Conservation (phyloP, 1,140 invertebrate species). For the Chymomyza costata region DNA sequence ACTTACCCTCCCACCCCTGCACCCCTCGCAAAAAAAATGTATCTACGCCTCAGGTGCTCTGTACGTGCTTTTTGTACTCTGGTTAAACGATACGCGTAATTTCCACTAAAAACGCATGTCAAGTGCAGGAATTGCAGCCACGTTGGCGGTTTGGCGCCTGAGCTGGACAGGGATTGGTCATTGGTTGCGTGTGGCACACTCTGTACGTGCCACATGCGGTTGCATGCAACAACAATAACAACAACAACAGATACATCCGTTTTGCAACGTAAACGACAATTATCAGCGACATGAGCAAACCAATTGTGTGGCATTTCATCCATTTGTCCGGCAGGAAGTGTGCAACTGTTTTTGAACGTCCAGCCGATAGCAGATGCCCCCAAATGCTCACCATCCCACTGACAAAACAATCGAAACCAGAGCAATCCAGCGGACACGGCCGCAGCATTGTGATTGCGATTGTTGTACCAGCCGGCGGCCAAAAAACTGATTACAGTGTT, state of each 20-base stretch:
- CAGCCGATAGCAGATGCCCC: slow-evolving; percentile 5
- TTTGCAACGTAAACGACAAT: slow-evolving; percentile 59
- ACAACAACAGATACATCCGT: slow-evolving; percentile 39
- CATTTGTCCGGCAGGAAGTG: slow-evolving; percentile 21
- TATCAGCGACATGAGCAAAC: slow-evolving; percentile 69
- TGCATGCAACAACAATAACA: slow-evolving; percentile 31
- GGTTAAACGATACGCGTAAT: slow-evolving; percentile 4
- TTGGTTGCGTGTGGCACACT: too few relatives aligned
- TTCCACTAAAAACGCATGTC: slow-evolving; percentile 34
- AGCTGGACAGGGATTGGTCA: background rate
- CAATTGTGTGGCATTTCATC: slow-evolving; percentile 43
- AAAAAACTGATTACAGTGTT: slow-evolving; percentile 54
- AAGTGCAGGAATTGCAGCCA: slow-evolving; percentile 37
- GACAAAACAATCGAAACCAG: too few relatives aligned
- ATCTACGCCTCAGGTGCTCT: too few relatives aligned
- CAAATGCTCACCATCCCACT: too few relatives aligned
- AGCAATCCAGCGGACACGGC: slow-evolving; percentile 17
- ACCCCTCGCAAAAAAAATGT: too few relatives aligned
- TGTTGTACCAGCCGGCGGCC: too few relatives aligned
- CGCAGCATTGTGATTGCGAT: too few relatives aligned
- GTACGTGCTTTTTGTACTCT: too few relatives aligned
- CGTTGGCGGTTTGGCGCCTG: background rate
- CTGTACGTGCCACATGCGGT: slow-evolving; percentile 56
- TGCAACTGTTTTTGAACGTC: slow-evolving; percentile 21
- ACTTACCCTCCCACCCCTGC: too few relatives aligned